Percentiles rank a stretch among this genome's conserved stretches.
Conservation (phyloP, 2,888 invertebrate genomes). For the Maniola hyperantus region DNA sequence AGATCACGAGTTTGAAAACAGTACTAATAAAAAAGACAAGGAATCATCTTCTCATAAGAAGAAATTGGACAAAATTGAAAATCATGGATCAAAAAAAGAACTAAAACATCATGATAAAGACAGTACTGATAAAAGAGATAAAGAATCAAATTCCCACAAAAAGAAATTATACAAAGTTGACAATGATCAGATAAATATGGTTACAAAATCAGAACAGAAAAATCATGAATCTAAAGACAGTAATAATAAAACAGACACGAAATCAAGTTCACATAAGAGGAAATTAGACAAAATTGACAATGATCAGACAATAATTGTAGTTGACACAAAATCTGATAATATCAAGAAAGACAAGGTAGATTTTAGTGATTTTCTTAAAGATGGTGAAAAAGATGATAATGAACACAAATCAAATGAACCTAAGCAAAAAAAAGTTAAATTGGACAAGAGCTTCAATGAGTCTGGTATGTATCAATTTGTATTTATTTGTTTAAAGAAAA, state of each 20-base stretch:
- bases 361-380: constrained; percentile 59
- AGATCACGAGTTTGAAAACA: background rate
- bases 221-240: constrained; percentile 30
- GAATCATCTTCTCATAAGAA: constrained; percentile 22
- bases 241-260: constrained; percentile 15
- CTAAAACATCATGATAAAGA: background rate
- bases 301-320: constrained; percentile 17
- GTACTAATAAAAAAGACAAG: constrained; percentile 15
- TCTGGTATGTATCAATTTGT: constrained; percentile 55
- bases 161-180: constrained; percentile 29
- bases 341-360: constrained; percentile 44
- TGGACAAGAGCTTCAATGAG: constrained; percentile 66
- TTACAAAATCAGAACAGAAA: constrained; percentile 15
- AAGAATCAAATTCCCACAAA: constrained; percentile 19
- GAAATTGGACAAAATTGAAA: constrained; percentile 28
- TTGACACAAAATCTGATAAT: constrained; percentile 26
- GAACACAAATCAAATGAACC: constrained; percentile 27
- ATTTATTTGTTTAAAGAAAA: background rate
- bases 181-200: constrained; percentile 28
- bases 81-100: constrained; percentile 17
- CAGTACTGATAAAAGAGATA: constrained; percentile 15
- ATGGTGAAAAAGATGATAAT: constrained; percentile 38
- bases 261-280: constrained; percentile 24
- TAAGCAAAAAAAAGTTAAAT: constrained; percentile 49
- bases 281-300: constrained; percentile 29